Evolutionary conservation across 35 echinoderm and acorn worm genomes (phyloP).

Genomic region (Eucidaris tribuloides): DNA sequence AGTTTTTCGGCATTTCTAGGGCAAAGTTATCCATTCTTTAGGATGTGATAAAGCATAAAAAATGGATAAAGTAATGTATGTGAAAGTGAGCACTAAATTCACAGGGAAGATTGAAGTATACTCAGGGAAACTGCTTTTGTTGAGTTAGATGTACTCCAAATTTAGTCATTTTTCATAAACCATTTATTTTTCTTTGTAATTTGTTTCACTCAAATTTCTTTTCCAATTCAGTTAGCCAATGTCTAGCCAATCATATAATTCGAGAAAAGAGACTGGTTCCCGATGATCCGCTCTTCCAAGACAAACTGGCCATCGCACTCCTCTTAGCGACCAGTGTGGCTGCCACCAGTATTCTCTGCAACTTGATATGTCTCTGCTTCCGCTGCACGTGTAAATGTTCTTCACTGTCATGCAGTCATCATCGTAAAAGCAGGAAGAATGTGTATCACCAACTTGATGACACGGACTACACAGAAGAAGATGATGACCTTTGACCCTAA

Average conservation of each 20-base stretch:
- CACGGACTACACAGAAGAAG: constrained; percentile 10
- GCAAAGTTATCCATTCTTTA: no score
- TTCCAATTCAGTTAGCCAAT: constrained; percentile 60
- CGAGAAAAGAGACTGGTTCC: constrained; percentile 26
- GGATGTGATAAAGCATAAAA: no score
- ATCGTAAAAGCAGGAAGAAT: not conserved
- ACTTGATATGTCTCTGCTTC: constrained; percentile 70
- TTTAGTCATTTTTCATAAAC: not conserved
- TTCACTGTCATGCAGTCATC: not conserved
- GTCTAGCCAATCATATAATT: constrained; percentile 53
- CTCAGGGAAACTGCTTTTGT: not conserved
- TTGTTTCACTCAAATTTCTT: not conserved
- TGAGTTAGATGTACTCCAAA: not conserved
- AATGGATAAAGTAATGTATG: no score
- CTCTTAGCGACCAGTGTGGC: constrained; percentile 21
- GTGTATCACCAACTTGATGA: not conserved
- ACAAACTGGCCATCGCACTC: constrained; percentile 45
- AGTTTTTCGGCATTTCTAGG: no score
- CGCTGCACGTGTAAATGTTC: constrained; percentile 55
- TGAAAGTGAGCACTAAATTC: no score
- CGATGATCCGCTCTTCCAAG: constrained; percentile 27
- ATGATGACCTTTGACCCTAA: not conserved
- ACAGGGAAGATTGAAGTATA: no score
- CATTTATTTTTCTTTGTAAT: not conserved
- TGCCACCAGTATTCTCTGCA: constrained; percentile 62